phyloP scores from a whole-genome alignment of 1,140 invertebrate genomes.

The Drosophila tristis region DNA sequence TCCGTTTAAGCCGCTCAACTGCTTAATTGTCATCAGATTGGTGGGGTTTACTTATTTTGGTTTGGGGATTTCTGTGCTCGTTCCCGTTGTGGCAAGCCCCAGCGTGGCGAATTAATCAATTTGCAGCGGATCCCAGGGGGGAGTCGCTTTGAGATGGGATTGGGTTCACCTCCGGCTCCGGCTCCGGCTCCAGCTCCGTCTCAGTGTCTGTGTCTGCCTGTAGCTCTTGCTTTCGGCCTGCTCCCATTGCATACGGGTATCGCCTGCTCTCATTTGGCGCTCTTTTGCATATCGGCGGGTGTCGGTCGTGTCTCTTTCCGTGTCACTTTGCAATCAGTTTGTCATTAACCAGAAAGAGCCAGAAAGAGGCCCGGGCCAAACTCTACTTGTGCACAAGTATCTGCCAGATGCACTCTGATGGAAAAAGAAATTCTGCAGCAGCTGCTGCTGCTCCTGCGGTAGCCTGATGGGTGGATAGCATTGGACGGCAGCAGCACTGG shows the following conservation, averaged over 20 bases:
- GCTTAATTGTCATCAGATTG: constrained; percentile 71
- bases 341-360: constrained; percentile 42
- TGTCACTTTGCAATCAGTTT: constrained; percentile 63
- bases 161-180: constrained; percentile 25
- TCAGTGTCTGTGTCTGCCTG: background rate
- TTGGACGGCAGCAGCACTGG: background rate
- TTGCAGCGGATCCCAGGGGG: constrained; percentile 46
- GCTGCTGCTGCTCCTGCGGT: constrained; percentile 19
- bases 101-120: constrained; percentile 73
- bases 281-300: constrained; percentile 23
- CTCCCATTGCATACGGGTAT: constrained; percentile 24
- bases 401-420: constrained; percentile 22
- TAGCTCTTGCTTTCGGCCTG: constrained; percentile 8
- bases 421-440: constrained; percentile 42
- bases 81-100: constrained; percentile 58
- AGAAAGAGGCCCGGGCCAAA: constrained; percentile 8
- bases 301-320: constrained; percentile 30
- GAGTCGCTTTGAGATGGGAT: constrained; percentile 1
- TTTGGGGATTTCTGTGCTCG: constrained; percentile 25
- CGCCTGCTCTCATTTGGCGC: constrained; percentile 24
- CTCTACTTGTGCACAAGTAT: background rate
- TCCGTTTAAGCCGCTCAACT: constrained; percentile 74
- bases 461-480: constrained; percentile 39
- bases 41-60: constrained; percentile 30
- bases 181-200: constrained; percentile 20